Base-by-base conservation (phyloP, 2,888 invertebrate genomes). In the Drosophila lutescens region DNA sequence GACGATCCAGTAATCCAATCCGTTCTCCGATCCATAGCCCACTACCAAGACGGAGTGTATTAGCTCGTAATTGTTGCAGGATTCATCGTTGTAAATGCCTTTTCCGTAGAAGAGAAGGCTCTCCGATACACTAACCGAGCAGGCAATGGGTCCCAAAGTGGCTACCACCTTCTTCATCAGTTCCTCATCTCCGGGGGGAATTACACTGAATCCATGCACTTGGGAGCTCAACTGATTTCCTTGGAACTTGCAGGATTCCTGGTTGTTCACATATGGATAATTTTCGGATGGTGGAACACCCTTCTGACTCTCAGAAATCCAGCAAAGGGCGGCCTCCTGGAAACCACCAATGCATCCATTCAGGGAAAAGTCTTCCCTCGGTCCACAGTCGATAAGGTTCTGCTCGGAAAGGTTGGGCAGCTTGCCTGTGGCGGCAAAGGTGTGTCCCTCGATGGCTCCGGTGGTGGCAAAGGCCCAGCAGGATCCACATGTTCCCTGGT, bases 391-490 rank as follows among this genome's bases (percentile, higher is more conserved):
- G 6, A 92, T 77, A 32, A 92, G 77, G 82, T 92, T 89, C 73
- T 92, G 92, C 62, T 92, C 91, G 1, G 92, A 92, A 0, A 92
- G 81, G 58, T 76, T 69, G 0, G 88, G 79, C 60, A 92, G 71
- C 30, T 80, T 73, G 0, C 89, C 89, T 4, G 91, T 91, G 66
- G 0, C 90, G 85, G 75, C 34, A 10, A 89, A 91, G 4, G 83
- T 38, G 65, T 92, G 92, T n/a, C 92, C 92, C 59, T 92, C 92
- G 59, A 92, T 84, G 40, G 92, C 91, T 0, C 92, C 92, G 7
- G 91, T 90, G 4, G 88, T 80, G 40, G 92, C 91, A 76, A 92
- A 92, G n/a, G 92, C 89, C 91, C 91, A 92, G 57, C 92, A 92
- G 23, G 91, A 90, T 20, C 91, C 92, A 23, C 92, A 92, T 0